Percentiles rank a stretch among this genome's conserved stretches.
These are phyloP conservation scores for Plutella xylostella DNA, from an alignment of 2,888 invertebrate genomes.

Conservation along the genomic window DNA sequence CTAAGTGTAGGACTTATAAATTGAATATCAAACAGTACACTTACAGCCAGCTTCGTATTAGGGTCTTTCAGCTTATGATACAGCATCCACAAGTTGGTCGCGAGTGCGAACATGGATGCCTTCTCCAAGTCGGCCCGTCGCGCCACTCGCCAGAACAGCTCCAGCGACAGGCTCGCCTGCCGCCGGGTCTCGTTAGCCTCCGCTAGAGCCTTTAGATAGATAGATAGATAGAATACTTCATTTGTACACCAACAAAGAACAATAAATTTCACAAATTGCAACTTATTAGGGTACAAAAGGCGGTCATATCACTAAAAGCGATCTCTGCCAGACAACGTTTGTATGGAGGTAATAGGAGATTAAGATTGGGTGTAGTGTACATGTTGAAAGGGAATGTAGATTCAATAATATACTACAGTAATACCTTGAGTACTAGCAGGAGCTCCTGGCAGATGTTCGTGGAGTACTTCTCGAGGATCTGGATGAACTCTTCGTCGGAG, in stretches of 20 bases:
- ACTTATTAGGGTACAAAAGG: too few species aligned
- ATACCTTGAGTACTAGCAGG: slow-evolving; percentile 73
- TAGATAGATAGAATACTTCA: too few species aligned
- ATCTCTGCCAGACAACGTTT: too few species aligned
- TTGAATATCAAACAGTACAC: slow-evolving; percentile 19
- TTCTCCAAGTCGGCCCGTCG: slow-evolving; percentile 73
- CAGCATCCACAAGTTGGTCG: slow-evolving; percentile 85
- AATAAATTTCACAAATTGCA: too few species aligned
- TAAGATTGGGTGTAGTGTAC: too few species aligned
- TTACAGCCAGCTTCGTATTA: slow-evolving; percentile 42
- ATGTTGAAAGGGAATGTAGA: too few species aligned
- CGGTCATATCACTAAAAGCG: too few species aligned
- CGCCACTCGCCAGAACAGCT: slow-evolving; percentile 77
- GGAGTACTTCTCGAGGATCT: slow-evolving; percentile 82
- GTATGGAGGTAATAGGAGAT: too few species aligned
- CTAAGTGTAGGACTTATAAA: neutral
- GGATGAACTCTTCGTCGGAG: slow-evolving; percentile 86
- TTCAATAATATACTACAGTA: too few species aligned
- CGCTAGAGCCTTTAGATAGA: slow-evolving; percentile 79
- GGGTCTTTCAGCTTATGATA: slow-evolving; percentile 71
- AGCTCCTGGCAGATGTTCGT: slow-evolving; percentile 83
- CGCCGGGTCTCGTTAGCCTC: slow-evolving; percentile 73
- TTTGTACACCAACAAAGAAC: too few species aligned
- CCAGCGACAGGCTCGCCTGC: slow-evolving; percentile 80
- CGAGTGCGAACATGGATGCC: slow-evolving; percentile 74